These are phyloP conservation scores for Equus quagga DNA, from an alignment of 2,113 vertebrate species.

Conservation along the genomic window DNA sequence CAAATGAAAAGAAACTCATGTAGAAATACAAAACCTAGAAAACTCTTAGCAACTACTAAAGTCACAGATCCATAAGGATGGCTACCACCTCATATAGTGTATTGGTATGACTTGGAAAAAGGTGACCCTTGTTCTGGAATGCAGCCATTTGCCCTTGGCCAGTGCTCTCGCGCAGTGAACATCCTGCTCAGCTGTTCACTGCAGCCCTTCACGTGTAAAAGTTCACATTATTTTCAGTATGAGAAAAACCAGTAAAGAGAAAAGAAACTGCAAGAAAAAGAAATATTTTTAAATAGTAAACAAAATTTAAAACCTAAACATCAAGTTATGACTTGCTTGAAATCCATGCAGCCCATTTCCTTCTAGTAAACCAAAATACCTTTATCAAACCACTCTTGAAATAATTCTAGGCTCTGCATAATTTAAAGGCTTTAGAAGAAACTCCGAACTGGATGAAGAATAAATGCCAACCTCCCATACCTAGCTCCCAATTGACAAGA, in stretches of 20 bases:
- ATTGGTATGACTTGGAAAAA: background rate
- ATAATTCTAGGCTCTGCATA: conserved; percentile 52
- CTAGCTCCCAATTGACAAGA: conserved; percentile 72
- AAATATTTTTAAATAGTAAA: background rate
- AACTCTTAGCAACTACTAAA: background rate
- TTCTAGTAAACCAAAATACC: conserved; percentile 21
- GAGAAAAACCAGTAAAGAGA: background rate
- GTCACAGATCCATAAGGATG: background rate
- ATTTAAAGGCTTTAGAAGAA: conserved; percentile 72
- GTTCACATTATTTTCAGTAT: background rate
- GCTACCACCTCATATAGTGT: background rate
- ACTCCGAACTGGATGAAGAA: conserved; percentile 44
- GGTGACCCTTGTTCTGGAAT: too few relatives aligned
- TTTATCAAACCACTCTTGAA: conserved; percentile 42
- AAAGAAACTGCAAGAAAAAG: background rate
- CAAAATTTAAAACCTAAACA: background rate
- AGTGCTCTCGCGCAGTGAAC: background rate
- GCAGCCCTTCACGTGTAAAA: background rate
- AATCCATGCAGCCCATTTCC: background rate
- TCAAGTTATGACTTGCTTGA: background rate
- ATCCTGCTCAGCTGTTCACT: background rate
- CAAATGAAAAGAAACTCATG: background rate
- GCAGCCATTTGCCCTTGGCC: background rate
- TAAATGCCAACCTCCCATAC: conserved; percentile 70
- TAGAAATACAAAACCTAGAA: background rate